These are phyloP conservation scores for Dendropsophus ebraccatus DNA, from an alignment of 2,113 vertebrate genomes.

Conservation along the genomic window DNA sequence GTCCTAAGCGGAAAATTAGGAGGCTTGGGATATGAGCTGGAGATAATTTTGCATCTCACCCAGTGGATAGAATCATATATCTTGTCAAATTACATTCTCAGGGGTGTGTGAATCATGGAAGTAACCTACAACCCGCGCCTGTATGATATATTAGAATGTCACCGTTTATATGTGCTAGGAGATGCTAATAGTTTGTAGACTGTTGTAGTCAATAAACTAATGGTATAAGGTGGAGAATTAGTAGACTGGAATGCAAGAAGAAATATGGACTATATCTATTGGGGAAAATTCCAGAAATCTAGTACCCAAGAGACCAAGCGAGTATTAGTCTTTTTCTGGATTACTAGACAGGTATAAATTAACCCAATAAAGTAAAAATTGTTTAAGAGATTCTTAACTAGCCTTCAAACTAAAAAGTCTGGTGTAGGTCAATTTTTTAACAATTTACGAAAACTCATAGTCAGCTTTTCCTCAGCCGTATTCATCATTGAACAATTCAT, in stretches of 20 bases:
- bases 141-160: slow-evolving; percentile 58
- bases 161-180: slow-evolving; percentile 48
- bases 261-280: background rate
- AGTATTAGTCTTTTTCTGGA: background rate
- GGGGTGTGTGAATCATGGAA: slow-evolving; percentile 56
- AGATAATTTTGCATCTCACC: slow-evolving; percentile 54
- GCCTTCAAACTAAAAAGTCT: background rate
- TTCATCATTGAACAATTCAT: no score
- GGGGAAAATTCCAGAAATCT: no score
- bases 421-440: background rate
- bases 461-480: background rate
- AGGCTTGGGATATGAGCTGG: slow-evolving; percentile 28
- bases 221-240: slow-evolving; percentile 14
- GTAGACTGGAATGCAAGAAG: slow-evolving; percentile 3
- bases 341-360: background rate
- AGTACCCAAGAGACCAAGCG: background rate
- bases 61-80: slow-evolving; percentile 48
- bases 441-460: background rate
- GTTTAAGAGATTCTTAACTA: background rate
- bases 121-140: slow-evolving; percentile 52
- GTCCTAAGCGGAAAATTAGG: slow-evolving; percentile 35
- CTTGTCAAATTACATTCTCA: slow-evolving; percentile 55
- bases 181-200: slow-evolving; percentile 43
- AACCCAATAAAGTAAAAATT: background rate
- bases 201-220: slow-evolving; percentile 26